Conservation (phyloP, 37 sponge, comb jelly and placozoan genomes). For the Petrosia ficiformis region DNA sequence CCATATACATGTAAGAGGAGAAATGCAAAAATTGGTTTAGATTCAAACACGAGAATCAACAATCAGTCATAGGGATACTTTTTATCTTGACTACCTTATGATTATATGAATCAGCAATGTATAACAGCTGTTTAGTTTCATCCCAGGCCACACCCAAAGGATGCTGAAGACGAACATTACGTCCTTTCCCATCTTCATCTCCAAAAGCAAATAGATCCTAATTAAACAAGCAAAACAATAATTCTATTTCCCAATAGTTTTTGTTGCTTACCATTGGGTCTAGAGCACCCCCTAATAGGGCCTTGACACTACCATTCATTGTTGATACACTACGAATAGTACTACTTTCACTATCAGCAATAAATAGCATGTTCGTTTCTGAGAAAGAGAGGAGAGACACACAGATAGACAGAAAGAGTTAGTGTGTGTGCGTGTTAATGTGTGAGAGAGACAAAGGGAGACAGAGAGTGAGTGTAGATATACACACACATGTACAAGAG, state of each 20-base stretch:
- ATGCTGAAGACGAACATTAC: constrained; percentile 80
- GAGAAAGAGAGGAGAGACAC: neutral
- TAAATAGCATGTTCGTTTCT: constrained; percentile 25
- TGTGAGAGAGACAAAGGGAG: too few species aligned
- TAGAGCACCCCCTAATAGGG: constrained; percentile 87
- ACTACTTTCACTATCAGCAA: constrained; percentile 95
- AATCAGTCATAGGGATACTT: too few species aligned
- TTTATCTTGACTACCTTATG: constrained; percentile 92
- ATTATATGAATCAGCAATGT: constrained; percentile 91
- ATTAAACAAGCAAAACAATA: neutral
- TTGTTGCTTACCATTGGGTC: constrained; percentile 70
- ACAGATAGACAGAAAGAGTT: too few species aligned
- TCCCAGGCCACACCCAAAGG: constrained; percentile 83
- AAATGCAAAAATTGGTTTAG: too few species aligned
- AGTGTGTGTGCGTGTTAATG: too few species aligned
- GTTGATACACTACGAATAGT: constrained; percentile 69
- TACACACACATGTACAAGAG: too few species aligned
- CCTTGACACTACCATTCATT: constrained; percentile 60
- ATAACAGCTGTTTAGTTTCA: constrained; percentile 23
- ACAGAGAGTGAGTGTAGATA: too few species aligned
- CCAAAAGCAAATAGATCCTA: constrained; percentile 93
- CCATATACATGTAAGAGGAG: too few species aligned
- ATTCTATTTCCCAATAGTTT: neutral
- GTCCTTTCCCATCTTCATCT: constrained; percentile 84
- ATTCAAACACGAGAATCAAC: too few species aligned